Evolutionary conservation across 2,888 invertebrate species (phyloP), one percentile per base, ranked within the genome.

Genomic region (Stegana nigrithorax): DNA sequence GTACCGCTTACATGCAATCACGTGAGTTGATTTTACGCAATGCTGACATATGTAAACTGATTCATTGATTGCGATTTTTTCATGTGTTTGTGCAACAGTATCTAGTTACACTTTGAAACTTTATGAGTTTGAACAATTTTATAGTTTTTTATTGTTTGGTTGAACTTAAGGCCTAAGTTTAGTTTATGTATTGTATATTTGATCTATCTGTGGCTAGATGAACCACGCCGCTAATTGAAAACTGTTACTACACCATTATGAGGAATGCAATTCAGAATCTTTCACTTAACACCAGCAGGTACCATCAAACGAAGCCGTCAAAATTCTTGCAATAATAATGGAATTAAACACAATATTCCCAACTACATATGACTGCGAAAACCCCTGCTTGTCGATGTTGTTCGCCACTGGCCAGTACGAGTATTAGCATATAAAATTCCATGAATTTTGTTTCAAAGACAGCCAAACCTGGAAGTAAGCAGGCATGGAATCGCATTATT

Each of bases 291-390:
- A 45, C 21, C 21, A 45, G 17, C 53, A 21, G 29, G 17, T 10
- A 32, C 19, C 29, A 32, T 25, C 10, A 36, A 36, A 36, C 29
- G 29, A 29, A 59, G 55, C 67, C 68, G 73, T 74, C 75, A 75
- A 67, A 75, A 77, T 60, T 73, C 70, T 67, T 66, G 60, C 72
- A 73, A 72, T 76, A 75, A 75, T 72, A 58, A 61, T 70, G 67
- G 70, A 72, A 77, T 79, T 79, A 77, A 77, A 75, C 75, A 72
- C 72, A 72, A 72, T 73, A 70, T 66, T 60, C 64, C 32, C 61
- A 59, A 67, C 67, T 74, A 67, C 73, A 73, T 67, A 76, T 73
- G 77, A 70, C 77, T 36, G 36, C 36, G 36, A 10, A 14, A 4
- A 36, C 12, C 14, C 36, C 14, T 36, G 4, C 3, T 17, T 19